Evolutionary conservation across 2,113 vertebrate species (phyloP), one percentile per base, ranked within the genome.

Genomic region (Leptobrachium ailaonicum): DNA sequence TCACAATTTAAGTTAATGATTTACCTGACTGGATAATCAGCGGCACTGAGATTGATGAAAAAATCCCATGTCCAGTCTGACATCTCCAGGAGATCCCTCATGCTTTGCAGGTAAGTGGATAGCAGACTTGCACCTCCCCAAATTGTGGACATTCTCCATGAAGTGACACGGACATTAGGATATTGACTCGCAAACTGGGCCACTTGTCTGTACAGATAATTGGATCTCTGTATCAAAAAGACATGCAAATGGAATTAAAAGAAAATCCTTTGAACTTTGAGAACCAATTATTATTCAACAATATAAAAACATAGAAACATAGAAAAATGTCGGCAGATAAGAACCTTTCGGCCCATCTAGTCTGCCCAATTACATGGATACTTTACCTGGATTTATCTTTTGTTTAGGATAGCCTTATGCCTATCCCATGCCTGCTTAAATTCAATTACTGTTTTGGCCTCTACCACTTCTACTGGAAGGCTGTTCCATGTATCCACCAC

Each of bases 11-110:
- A 11, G 6, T 58, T n/a, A 64, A 8, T 64, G 2, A 0, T 1
- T 78, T 89, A 99, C 98, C 97, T 96, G 93, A 98, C 98, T 0
- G 97, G 98, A 78, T 99, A 99, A 90, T 99, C 97, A 0, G 98
- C 97, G 3, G 96, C 98, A 4, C 98, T 99, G 87, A 99, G 96
- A 92, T 99, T 99, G 88, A 99, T 99, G 91, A 99, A 99, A 93
- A 99, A 99, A 87, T 99, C 98, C 98, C 98, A 99, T 41, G 89
- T 92, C 98, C 98, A 99, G 88, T 98, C 95, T 40, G 85, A 91
- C 96, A 98, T 99, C 82, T 96, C 93, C 89, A 98, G 92, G 12
- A 99, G 90, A 87, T 99, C 97, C 12, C 89, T 88, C 97, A 99
- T 99, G 86, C 94, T 93, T 87, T 94, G 95, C 13, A 99, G 92